Evolutionary conservation across 2,888 invertebrate genomes (phyloP).

Genomic region (Nemurella pictetii): DNA sequence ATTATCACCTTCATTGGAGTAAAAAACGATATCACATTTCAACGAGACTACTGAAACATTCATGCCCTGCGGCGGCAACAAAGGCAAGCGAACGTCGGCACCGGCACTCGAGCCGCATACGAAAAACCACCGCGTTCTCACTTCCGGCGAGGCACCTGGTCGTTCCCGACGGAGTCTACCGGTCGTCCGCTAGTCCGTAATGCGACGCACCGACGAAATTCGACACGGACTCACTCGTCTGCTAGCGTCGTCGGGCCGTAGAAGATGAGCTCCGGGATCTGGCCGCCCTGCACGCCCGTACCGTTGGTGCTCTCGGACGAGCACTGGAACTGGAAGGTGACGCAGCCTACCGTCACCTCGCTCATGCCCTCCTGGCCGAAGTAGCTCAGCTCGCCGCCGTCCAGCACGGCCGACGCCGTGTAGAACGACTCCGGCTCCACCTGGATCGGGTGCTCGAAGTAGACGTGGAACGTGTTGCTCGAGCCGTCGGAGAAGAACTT

Average conservation of each 20-base stretch:
- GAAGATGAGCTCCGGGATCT: slow-evolving; percentile 95
- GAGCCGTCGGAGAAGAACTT: slow-evolving; percentile 96
- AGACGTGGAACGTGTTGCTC: slow-evolving; percentile 92
- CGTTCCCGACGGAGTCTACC: too few species aligned
- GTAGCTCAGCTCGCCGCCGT: slow-evolving; percentile 92
- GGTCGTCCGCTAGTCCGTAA: too few species aligned
- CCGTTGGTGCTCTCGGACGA: slow-evolving; percentile 97
- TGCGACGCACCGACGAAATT: too few species aligned
- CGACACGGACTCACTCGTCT: slow-evolving; percentile 50
- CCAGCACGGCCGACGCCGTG: slow-evolving; percentile 92
- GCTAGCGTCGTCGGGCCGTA: slow-evolving; percentile 75
- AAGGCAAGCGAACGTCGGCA: too few species aligned
- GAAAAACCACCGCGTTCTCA: too few species aligned
- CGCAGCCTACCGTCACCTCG: slow-evolving; percentile 89
- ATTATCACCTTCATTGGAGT: too few species aligned
- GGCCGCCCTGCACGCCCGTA: slow-evolving; percentile 95
- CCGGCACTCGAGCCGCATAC: too few species aligned
- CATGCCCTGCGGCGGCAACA: too few species aligned
- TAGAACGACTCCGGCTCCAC: slow-evolving; percentile 89
- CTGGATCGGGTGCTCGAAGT: slow-evolving; percentile 73
- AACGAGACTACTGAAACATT: too few species aligned
- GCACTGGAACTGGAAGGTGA: slow-evolving; percentile 96
- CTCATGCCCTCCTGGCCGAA: slow-evolving; percentile 97
- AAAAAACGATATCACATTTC: too few species aligned
- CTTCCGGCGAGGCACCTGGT: too few species aligned